These are phyloP conservation scores for Tolmerus cingulatus DNA, from an alignment of 2,888 invertebrate species.

Conservation along the genomic window DNA sequence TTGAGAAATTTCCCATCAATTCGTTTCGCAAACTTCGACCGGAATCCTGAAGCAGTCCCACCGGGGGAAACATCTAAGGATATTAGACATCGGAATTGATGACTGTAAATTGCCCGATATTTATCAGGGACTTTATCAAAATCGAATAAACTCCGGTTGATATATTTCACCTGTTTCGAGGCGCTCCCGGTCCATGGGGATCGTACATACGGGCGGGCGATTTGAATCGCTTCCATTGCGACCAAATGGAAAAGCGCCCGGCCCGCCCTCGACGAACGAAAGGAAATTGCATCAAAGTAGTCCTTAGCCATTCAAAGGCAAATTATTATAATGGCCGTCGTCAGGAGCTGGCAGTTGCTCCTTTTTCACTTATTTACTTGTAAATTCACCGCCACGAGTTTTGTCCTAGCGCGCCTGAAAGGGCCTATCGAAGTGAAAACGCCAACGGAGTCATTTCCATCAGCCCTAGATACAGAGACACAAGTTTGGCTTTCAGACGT, in stretches of 20 bases:
- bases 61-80: constrained; percentile 17
- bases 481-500: constrained; percentile 17
- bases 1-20: constrained; percentile 42
- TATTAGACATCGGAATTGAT: constrained; percentile 44
- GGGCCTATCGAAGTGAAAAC: constrained; percentile 12
- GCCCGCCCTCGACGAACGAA: not conserved
- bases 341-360: not conserved
- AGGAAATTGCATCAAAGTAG: constrained; percentile 32
- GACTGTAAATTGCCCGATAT: constrained; percentile 48
- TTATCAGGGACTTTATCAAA: constrained; percentile 49
- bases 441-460: constrained; percentile 13
- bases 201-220: not conserved
- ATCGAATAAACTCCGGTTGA: constrained; percentile 47
- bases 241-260: constrained; percentile 3
- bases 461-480: not conserved
- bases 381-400: constrained; percentile 5
- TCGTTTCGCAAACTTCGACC: constrained; percentile 33
- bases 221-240: constrained; percentile 9
- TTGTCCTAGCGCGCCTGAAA: constrained; percentile 17
- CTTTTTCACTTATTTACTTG: constrained; percentile 1
- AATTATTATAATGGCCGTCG: constrained; percentile 32
- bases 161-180: constrained; percentile 43
- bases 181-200: not conserved
- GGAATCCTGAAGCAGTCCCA: constrained; percentile 22
- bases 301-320: constrained; percentile 14